Evolutionary conservation across 1,140 invertebrate genomes (phyloP).

Genomic region (Drosophila bipectinata): DNA sequence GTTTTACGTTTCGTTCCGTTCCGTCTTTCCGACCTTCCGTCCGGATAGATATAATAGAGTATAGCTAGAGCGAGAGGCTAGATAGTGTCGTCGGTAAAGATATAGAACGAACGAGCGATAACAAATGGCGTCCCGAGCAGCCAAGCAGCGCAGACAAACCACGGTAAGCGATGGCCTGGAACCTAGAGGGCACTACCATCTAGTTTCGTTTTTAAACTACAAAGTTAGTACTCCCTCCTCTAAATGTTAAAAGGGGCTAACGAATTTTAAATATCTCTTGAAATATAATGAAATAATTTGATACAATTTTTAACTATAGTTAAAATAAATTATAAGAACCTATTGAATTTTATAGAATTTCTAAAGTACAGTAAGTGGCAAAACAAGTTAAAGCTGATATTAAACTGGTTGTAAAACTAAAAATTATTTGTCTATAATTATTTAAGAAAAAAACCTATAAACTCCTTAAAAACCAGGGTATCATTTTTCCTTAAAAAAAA

Average conservation of each 20-base stretch:
- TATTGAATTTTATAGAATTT: no score
- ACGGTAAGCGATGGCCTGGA: conserved; percentile 57
- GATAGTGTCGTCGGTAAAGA: neutral
- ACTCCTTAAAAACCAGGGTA: neutral
- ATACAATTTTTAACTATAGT: no score
- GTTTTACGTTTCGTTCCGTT: conserved; percentile 19
- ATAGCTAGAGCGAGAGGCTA: neutral
- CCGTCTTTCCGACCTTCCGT: conserved; percentile 10
- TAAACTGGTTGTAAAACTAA: neutral
- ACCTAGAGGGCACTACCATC: neutral
- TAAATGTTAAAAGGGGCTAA: neutral
- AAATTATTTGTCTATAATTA: neutral
- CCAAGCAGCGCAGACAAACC: conserved; percentile 57
- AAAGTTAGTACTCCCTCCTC: neutral
- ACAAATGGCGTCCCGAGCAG: conserved; percentile 64
- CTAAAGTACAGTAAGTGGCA: no score
- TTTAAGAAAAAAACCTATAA: neutral
- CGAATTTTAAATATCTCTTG: neutral
- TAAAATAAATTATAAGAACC: no score
- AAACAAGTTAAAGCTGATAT: no score
- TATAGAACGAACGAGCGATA: conserved; percentile 37
- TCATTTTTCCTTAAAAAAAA: no score
- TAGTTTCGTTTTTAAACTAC: neutral
- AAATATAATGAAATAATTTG: no score
- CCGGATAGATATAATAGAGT: conserved; percentile 8